Conservation (phyloP, 2,888 invertebrate species). For the Hirudinaria manillensis region DNA sequence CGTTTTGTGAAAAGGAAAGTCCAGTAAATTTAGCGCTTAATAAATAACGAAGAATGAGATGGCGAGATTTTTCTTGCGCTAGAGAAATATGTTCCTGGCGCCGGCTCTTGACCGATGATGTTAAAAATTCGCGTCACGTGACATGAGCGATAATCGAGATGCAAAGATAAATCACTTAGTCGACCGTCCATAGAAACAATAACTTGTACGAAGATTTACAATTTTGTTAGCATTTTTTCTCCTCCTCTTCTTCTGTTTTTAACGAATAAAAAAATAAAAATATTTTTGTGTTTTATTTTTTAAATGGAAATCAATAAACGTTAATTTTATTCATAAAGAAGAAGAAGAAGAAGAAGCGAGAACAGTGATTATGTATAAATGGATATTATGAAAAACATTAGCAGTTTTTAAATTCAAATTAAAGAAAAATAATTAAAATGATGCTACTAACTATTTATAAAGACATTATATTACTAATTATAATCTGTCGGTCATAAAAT, state of each 20-base stretch:
- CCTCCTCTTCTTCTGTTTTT: background rate
- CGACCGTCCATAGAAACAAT: background rate
- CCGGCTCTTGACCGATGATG: background rate
- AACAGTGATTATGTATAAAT: no score
- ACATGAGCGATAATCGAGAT: constrained; percentile 2
- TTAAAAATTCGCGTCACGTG: background rate
- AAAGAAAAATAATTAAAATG: no score
- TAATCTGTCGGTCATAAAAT: no score
- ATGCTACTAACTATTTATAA: no score
- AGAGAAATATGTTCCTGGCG: background rate
- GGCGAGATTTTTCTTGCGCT: background rate
- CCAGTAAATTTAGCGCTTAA: background rate
- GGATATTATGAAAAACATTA: no score
- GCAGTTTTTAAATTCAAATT: no score
- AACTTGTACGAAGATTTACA: background rate
- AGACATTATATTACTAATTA: no score
- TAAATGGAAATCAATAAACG: no score
- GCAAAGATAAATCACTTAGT: constrained; percentile 8
- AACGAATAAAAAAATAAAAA: background rate
- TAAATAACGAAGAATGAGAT: background rate
- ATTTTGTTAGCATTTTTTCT: background rate
- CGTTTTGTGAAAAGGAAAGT: no score
- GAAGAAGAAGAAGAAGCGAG: no score
- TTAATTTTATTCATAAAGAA: no score
- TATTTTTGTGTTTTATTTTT: no score